A percentile compares a stretch with the other conserved stretches of the same genome.
These are phyloP conservation scores for Bettongia penicillata DNA, from an alignment of 2,113 vertebrate species.

Conservation along the genomic window DNA sequence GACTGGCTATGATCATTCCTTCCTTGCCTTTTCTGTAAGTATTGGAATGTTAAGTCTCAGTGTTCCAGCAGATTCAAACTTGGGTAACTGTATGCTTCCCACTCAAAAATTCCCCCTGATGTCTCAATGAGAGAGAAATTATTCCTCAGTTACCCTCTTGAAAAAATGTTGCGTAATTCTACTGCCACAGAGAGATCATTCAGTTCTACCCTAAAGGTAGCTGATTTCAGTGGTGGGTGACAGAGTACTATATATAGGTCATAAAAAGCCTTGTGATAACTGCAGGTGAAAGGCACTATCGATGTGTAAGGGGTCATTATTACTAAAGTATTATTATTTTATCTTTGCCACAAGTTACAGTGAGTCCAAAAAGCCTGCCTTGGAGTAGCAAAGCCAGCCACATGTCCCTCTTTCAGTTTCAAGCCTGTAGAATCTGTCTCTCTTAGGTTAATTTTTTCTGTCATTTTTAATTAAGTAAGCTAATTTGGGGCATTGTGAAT, in stretches of 20 bases:
- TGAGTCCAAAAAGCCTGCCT: conserved; percentile 75
- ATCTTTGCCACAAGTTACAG: conserved; percentile 81
- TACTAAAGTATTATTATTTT: conserved; percentile 82
- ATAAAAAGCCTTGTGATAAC: conserved; percentile 79
- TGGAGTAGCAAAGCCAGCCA: conserved; percentile 64
- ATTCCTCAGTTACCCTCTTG: conserved; percentile 67
- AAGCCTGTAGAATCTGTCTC: conserved; percentile 66
- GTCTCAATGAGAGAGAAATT: conserved; percentile 60
- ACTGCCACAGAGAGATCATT: conserved; percentile 63
- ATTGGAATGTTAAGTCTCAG: conserved; percentile 71
- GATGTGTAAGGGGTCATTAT: conserved; percentile 83
- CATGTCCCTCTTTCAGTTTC: conserved; percentile 64
- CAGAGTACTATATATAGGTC: conserved; percentile 82
- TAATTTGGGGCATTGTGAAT: conserved; percentile 76
- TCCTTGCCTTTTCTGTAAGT: conserved; percentile 63
- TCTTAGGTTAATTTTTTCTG: conserved; percentile 77
- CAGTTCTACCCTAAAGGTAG: conserved; percentile 76
- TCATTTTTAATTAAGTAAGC: conserved; percentile 84
- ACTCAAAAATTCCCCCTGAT: conserved; percentile 71
- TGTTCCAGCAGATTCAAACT: conserved; percentile 67
- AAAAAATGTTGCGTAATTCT: conserved; percentile 73
- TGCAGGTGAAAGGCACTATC: conserved; percentile 77
- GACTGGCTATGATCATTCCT: not conserved
- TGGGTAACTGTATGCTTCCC: conserved; percentile 59
- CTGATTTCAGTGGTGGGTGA: conserved; percentile 73